Base-by-base conservation (phyloP, 2,888 invertebrate species). In the Geophilus truncorum region DNA sequence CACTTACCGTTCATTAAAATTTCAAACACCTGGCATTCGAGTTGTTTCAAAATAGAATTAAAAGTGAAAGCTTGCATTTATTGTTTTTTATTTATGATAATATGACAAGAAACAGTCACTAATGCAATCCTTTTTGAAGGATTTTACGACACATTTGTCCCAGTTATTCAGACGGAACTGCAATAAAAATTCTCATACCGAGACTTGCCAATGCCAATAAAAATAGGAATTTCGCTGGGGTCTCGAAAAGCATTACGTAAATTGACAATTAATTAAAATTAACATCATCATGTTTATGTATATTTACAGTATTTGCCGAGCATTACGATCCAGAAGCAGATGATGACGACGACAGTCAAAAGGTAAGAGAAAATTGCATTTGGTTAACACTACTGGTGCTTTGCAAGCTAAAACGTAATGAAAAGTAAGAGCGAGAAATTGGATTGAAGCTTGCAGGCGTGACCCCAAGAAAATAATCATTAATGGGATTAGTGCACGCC, bases 241-340 rank as follows among this genome's bases (percentile, higher is more conserved):
- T n/a, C n/a, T n/a, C n/a, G n/a, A n/a, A n/a, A n/a, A n/a, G n/a
- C n/a, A n/a, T n/a, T n/a, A n/a, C n/a, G n/a, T n/a, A n/a, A n/a
- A n/a, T n/a, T n/a, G n/a, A n/a, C n/a, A n/a, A n/a, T n/a, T n/a
- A 7, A 34, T 34, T 34, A 34, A 34, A 34, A 7, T 34, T 34
- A 34, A 34, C 34, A 34, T 34, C 9, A 34, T 7, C 34, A 10
- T 4, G 6, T 77, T 28, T 30, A 32, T 80, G 10, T 18, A 78
- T 80, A n/a, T 9, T 77, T 80, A 4, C 95, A 45, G 97, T 98
- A 80, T 97, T 97, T 87, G 97, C 98, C 82, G 98, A 98, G 90
- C 93, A 97, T 1, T 98, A 97, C 88, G 95, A 98, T 90, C 98
- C 98, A 10, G 97, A 97, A 88, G 95, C 96, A 84, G 96, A 97